These are phyloP conservation scores for Tenodera sinensis DNA, from an alignment of 2,888 invertebrate genomes.

Conservation along the genomic window DNA sequence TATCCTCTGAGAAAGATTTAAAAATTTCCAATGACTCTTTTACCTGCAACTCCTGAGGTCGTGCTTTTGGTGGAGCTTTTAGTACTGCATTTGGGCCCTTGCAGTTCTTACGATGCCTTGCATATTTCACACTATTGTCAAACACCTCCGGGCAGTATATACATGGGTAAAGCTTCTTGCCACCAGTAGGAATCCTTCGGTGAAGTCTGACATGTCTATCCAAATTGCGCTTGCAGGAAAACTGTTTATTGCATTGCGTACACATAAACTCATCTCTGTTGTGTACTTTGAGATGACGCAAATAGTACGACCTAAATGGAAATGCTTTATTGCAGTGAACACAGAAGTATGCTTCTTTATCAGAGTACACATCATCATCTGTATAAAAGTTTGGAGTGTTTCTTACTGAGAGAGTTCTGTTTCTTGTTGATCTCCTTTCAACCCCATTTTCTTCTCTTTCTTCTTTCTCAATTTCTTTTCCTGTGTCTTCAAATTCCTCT, in stretches of 20 bases:
- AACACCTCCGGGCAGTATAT: conserved; percentile 3
- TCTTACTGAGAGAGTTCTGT: not conserved
- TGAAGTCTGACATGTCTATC: conserved; percentile 38
- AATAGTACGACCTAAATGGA: conserved; percentile 3
- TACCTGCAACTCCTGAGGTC: not conserved
- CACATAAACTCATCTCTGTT: not conserved
- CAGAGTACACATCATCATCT: not conserved
- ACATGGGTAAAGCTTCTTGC: conserved; percentile 4
- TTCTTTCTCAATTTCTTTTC: not conserved
- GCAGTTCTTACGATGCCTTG: not conserved
- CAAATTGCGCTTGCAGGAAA: conserved; percentile 45
- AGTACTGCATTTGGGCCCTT: not conserved
- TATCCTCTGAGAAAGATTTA: not conserved
- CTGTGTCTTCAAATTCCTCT: not conserved
- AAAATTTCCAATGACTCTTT: not conserved
- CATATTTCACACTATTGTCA: conserved; percentile 3
- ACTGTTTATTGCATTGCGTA: conserved; percentile 53
- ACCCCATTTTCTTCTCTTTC: not conserved
- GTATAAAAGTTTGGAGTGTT: not conserved
- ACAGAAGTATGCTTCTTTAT: conserved; percentile 4
- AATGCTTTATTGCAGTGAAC: not conserved
- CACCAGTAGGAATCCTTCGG: not conserved
- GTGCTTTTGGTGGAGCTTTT: not conserved
- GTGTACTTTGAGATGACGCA: conserved; percentile 2
- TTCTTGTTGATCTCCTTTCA: not conserved